Percentiles rank a stretch among this genome's conserved stretches.
These are phyloP conservation scores for Hormaphis cornu DNA, from an alignment of 1,140 invertebrate genomes.

Conservation along the genomic window DNA sequence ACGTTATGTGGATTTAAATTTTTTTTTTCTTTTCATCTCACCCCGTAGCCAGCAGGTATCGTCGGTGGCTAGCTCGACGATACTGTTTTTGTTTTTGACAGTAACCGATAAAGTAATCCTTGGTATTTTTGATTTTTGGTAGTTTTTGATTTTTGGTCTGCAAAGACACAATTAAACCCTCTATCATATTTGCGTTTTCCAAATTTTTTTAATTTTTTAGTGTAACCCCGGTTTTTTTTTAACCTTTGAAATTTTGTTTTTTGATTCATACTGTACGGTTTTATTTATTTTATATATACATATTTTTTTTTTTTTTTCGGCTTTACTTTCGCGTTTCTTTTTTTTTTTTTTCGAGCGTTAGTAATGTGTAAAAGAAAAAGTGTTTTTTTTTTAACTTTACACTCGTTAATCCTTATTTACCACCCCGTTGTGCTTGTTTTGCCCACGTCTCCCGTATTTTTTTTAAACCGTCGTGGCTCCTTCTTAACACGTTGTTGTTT, in stretches of 20 bases:
- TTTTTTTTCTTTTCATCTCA: constrained; percentile 11
- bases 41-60: constrained; percentile 20
- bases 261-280: background rate
- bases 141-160: constrained; percentile 37
- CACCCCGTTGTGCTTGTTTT: too few species aligned
- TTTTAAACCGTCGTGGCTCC: too few species aligned
- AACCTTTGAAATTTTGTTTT: constrained; percentile 1
- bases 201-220: background rate
- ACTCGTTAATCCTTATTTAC: background rate
- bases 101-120: constrained; percentile 24
- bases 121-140: constrained; percentile 31
- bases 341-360: too few species aligned
- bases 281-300: background rate
- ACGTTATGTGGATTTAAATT: too few species aligned
- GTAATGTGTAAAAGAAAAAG: too few species aligned
- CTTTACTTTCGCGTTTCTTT: too few species aligned
- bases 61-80: constrained; percentile 25
- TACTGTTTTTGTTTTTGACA: constrained; percentile 4
- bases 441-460: too few species aligned
- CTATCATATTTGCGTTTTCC: constrained; percentile 9
- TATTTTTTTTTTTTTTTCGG: background rate
- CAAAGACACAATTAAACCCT: background rate
- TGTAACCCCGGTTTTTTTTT: constrained; percentile 17
- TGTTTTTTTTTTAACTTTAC: background rate
- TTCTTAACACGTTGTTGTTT: constrained; percentile 13